Base-by-base conservation (phyloP, 2,113 vertebrate species). In the Tenebrosternarchus preto region DNA sequence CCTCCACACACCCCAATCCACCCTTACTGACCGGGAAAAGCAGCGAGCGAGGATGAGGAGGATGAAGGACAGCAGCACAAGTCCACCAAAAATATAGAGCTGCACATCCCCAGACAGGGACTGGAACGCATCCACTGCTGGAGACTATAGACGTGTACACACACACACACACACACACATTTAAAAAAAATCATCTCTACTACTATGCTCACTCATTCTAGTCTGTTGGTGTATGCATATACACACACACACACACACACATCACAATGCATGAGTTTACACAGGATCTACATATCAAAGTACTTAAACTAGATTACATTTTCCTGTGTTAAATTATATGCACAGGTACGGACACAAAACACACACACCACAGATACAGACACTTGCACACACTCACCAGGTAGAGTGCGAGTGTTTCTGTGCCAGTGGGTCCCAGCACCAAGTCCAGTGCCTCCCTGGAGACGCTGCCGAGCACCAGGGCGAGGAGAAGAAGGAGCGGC, bases 1-100 rank as follows among this genome's bases (percentile, higher is more conserved):
- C 60, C 9, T 24, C 4, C 1, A 20, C 9, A 4, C 31, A 67
- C 63, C 27, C 63, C 33, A 17, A 36, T 50, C 43, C 53, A 7
- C 2, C 20, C 15, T 8, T 78, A 57, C 80, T 60, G 88, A 95
- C 94, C 90, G 91, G 88, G 94, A 93, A 78, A 81, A 90, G 70
- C 90, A 89, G 36, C 88, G 92, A 6, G 94, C 87, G 2, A 93
- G 59, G 64, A 95, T 59, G 77, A 95, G 90, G 61, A 95, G 82
- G 25, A 94, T 73, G 74, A 94, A 87, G 25, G 93, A 94, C 50
- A 94, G 80, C 4, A 91, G 22, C n/a, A 92, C 78, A 33, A 95
- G 88, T 0, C 87, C 91, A 0, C 86, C 87, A 27, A 90, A 90
- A 46, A 83, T 27, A 66, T 93, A 93, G 0, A 93, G 80, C 85